Evolutionary conservation across 30 jellyfish, hydroid and myxozoan genomes (phyloP).

Genomic region (Aurelia sp.): DNA sequence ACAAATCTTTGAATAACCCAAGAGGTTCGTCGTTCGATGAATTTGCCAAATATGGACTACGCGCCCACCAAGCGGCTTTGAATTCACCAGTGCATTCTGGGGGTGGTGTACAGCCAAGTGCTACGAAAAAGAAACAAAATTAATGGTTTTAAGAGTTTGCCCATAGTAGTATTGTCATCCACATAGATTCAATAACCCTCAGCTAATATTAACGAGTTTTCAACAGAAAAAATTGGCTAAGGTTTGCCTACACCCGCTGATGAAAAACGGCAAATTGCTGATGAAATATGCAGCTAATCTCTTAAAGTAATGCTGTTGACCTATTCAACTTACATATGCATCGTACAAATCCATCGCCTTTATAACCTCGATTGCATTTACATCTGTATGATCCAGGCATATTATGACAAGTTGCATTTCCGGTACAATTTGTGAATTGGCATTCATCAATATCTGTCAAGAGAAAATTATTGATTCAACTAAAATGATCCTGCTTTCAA

Average conservation of each 20-base stretch:
- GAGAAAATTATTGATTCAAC: neutral
- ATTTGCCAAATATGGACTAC: slow-evolving; percentile 86
- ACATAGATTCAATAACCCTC: neutral
- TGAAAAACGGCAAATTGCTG: too few relatives aligned
- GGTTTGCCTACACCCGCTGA: too few relatives aligned
- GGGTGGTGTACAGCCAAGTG: slow-evolving; percentile 97
- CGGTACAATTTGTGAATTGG: slow-evolving; percentile 43
- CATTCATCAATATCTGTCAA: slow-evolving; percentile 86
- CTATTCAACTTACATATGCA: slow-evolving; percentile 45
- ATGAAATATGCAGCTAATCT: too few relatives aligned
- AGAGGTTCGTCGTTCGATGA: slow-evolving; percentile 60
- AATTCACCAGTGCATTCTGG: slow-evolving; percentile 87
- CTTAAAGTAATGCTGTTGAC: too few relatives aligned
- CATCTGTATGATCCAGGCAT: slow-evolving; percentile 85
- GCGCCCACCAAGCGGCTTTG: slow-evolving; percentile 95
- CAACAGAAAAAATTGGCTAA: too few relatives aligned
- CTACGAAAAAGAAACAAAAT: slow-evolving; percentile 24
- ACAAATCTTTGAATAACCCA: slow-evolving; percentile 88
- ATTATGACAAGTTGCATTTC: slow-evolving; percentile 87
- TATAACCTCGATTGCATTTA: slow-evolving; percentile 86
- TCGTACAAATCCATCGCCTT: slow-evolving; percentile 67
- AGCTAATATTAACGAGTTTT: too few relatives aligned
- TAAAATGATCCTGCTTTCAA: too few relatives aligned
- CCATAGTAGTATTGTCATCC: neutral
- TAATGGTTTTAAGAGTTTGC: neutral